Conservation (phyloP, 2,113 vertebrate species). For the Apus apus region DNA sequence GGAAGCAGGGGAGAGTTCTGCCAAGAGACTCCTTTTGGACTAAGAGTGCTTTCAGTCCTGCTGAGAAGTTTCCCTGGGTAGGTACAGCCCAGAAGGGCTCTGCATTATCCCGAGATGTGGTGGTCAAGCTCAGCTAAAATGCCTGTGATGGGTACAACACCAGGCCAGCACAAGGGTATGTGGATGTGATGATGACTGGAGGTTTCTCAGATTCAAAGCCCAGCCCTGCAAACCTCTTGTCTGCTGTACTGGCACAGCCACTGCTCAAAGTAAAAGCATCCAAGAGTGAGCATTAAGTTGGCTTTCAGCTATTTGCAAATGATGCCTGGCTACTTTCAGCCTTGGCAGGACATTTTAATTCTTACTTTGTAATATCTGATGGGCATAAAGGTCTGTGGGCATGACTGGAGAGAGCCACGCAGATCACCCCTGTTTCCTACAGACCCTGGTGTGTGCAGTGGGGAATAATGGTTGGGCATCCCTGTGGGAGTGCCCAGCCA, state of each 20-base stretch:
- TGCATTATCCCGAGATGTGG: neutral
- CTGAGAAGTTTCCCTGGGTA: neutral
- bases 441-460: neutral
- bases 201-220: neutral
- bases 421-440: neutral
- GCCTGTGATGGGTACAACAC: neutral
- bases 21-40: neutral
- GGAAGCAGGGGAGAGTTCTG: constrained; percentile 43
- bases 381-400: neutral
- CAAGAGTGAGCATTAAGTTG: neutral
- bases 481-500: neutral
- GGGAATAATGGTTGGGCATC: neutral
- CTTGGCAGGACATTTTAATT: neutral
- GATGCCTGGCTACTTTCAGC: neutral
- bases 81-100: neutral
- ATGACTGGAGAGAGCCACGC: neutral
- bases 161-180: neutral
- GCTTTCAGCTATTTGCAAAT: neutral
- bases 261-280: neutral
- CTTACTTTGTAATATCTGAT: neutral
- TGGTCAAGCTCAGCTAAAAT: neutral
- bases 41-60: neutral
- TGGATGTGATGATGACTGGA: too few species aligned
- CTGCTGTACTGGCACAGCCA: neutral
- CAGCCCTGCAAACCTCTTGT: neutral